Conservation (phyloP, 2,113 vertebrate species). For the Varanus salvator region DNA sequence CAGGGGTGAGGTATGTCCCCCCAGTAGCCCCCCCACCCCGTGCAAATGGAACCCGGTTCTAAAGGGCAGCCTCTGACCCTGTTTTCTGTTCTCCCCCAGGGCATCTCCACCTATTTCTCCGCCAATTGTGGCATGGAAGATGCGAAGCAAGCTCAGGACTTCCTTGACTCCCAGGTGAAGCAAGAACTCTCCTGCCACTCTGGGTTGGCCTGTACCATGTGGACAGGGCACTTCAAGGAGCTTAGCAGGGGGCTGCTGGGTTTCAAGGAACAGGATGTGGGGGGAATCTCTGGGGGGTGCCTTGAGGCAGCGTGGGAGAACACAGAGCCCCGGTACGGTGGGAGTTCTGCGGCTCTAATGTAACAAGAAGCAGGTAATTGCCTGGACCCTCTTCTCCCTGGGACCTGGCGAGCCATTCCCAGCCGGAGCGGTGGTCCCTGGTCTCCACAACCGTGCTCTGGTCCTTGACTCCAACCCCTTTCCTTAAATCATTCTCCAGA, state of each 20-base stretch:
- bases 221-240: no score
- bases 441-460: no score
- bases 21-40: accelerated
- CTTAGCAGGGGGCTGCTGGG: background rate
- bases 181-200: background rate
- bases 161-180: slow-evolving; percentile 88
- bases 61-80: background rate
- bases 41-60: background rate
- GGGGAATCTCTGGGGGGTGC: no score
- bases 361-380: background rate
- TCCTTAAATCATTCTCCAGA: slow-evolving; percentile 70
- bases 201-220: background rate
- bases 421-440: no score
- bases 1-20: slow-evolving; percentile 80
- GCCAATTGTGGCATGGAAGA: slow-evolving; percentile 88
- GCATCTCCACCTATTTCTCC: slow-evolving; percentile 91
- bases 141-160: slow-evolving; percentile 88
- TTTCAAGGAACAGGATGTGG: background rate
- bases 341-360: background rate
- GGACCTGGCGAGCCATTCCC: background rate
- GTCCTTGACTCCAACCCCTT: background rate
- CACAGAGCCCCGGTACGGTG: no score
- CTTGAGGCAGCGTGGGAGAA: no score
- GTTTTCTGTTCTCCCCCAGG: slow-evolving; percentile 67
- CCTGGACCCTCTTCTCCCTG: background rate